Percentiles rank a stretch among this genome's conserved stretches.
These are phyloP conservation scores for Micronycteris hirsuta DNA, from an alignment of 2,113 vertebrate species.

Conservation along the genomic window DNA sequence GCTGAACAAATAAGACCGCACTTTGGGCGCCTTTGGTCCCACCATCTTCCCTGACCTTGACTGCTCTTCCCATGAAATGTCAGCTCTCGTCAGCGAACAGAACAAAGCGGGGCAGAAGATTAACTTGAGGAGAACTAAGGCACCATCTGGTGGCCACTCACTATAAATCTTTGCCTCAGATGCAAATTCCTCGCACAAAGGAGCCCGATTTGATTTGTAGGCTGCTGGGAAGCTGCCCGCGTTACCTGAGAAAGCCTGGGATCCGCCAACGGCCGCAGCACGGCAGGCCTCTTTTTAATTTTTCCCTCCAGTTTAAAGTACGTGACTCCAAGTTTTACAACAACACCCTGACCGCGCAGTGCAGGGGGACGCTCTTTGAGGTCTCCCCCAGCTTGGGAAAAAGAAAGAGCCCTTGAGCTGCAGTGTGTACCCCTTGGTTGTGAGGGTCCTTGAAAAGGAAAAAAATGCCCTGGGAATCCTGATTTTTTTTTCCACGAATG, in stretches of 20 bases:
- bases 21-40: not conserved
- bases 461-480: not conserved
- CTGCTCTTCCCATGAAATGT: not conserved
- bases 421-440: not conserved
- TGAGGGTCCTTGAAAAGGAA: not conserved
- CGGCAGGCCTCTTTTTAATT: not conserved
- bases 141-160: conserved; percentile 61
- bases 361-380: not conserved
- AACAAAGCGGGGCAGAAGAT: not conserved
- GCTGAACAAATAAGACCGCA: conserved; percentile 14
- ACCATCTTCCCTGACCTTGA: not conserved
- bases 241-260: not conserved
- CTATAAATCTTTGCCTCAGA: conserved; percentile 24
- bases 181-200: not conserved
- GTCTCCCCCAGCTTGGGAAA: not conserved
- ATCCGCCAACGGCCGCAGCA: too few relatives aligned
- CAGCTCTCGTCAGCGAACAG: not conserved
- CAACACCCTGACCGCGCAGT: not conserved
- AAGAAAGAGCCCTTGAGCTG: not conserved
- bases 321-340: not conserved
- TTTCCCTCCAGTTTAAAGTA: not conserved
- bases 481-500: not conserved
- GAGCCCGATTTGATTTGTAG: conserved; percentile 23
- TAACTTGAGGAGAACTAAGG: not conserved
- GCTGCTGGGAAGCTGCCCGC: not conserved